Base-by-base conservation (phyloP, 2,797 vertebrate genomes). In the Phoebastria nigripes region DNA sequence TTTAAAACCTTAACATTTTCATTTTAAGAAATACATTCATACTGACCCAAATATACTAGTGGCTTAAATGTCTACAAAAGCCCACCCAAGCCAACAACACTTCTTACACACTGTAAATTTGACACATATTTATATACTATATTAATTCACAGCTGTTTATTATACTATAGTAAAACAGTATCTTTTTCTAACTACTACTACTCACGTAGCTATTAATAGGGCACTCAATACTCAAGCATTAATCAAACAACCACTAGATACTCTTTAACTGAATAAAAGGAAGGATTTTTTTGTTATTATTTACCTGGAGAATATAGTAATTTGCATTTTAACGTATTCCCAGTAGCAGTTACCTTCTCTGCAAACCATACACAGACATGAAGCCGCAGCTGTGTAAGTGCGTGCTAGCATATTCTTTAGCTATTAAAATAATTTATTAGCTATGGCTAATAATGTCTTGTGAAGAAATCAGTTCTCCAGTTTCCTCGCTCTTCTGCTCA, bases 21-120 rank as follows among this genome's bases (percentile, higher is more conserved):
- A 80, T 82, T 93, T 96, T 87, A 94, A 90, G 78, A 94, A 89
- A 95, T 62, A 81, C 59, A 78, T 21, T 92, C 21, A 35, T 31
- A 59, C 20, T 58, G 44, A 55, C 52, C 7, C 52, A 79, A 91
- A 84, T 47, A 87, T 6, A 78, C 16, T 21, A 47, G 44, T 15
- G 33, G 42, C 46, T 93, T 63, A 58, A 86, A 71, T 42, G 42
- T 33, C 72, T 67, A 41, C 31, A n/a, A 71, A 92, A 88, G 51
- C 33, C 58, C 54, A 54, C 37, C 20, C 10, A 63, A 78, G 52
- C 56, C 76, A 90, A 44, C 4, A 82, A 13, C 29, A 33, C 31
- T 84, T 58, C 73, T 72, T 42, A 89, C 6, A 65, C 14, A 56
- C 8, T 11, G 11, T 19, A 62, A 35, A 70, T 26, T 18, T 74